Percentiles rank a stretch among this genome's conserved stretches.
phyloP scores from a whole-genome alignment of 2,113 vertebrate genomes.

The Centropus bengalensis region DNA sequence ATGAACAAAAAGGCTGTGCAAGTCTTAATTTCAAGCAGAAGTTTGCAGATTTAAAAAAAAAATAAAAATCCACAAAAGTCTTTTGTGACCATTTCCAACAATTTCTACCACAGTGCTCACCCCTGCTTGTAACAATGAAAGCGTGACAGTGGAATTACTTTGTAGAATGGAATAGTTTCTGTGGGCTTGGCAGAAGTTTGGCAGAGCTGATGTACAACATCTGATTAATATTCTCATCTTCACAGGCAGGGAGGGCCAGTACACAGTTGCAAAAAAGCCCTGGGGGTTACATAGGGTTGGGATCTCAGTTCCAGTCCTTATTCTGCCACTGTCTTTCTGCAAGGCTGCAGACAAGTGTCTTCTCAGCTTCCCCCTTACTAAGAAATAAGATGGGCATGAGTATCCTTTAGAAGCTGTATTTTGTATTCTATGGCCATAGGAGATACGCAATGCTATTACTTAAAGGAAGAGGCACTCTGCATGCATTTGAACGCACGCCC shows the following conservation, averaged over 20 bases:
- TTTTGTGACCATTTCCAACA: neutral
- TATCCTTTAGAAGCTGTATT: neutral
- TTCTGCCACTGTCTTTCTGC: neutral
- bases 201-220: neutral
- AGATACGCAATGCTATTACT: neutral
- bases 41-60: neutral
- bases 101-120: neutral
- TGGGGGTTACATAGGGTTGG: neutral
- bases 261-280: neutral
- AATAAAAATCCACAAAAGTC: neutral
- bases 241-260: neutral
- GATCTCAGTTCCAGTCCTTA: accelerated
- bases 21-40: neutral
- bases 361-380: neutral
- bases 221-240: neutral
- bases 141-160: neutral
- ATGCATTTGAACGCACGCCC: neutral
- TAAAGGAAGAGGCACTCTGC: neutral
- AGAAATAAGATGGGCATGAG: neutral
- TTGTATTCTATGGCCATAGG: neutral
- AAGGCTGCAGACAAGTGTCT: neutral
- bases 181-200: neutral
- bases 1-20: neutral
- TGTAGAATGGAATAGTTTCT: accelerated
- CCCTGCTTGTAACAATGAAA: neutral